A percentile compares a stretch with the other conserved stretches of the same genome.
Evolutionary conservation across 2,797 vertebrate genomes (phyloP).

Genomic region (Poeciliopsis infans): DNA sequence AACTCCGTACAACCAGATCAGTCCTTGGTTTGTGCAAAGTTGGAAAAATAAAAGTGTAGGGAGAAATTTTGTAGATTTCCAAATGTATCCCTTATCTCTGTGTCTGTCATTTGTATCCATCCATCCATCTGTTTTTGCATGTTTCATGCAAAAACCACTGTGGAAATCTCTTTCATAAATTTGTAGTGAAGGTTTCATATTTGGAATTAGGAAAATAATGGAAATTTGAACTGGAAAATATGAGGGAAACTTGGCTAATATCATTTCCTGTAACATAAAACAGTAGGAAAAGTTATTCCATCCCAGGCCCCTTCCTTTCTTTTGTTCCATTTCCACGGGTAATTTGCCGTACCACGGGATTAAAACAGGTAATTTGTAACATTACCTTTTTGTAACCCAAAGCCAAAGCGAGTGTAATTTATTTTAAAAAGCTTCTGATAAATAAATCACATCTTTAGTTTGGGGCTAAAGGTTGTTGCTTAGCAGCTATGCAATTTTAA

Average conservation of each 20-base stretch:
- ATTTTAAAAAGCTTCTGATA: conserved; percentile 10
- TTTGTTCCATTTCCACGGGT: neutral
- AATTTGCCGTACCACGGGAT: neutral
- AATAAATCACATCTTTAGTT: conserved; percentile 51
- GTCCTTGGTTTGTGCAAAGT: neutral
- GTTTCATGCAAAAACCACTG: neutral
- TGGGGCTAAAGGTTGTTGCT: conserved; percentile 47
- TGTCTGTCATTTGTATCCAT: neutral
- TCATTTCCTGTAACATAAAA: neutral
- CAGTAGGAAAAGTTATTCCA: neutral
- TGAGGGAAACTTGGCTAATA: neutral
- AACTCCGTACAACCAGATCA: neutral
- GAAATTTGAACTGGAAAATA: neutral
- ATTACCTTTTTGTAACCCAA: conserved; percentile 29
- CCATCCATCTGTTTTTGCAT: neutral
- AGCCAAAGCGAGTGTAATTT: neutral
- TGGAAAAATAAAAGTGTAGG: neutral
- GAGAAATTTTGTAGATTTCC: neutral
- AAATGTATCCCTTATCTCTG: neutral
- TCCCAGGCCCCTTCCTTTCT: neutral
- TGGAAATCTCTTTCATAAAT: neutral
- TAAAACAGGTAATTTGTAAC: neutral
- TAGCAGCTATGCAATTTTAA: conserved; percentile 54
- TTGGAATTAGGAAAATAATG: neutral
- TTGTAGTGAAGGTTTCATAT: neutral